Base-by-base conservation (phyloP, 2,888 invertebrate species). In the Hyppa rectilinea region DNA sequence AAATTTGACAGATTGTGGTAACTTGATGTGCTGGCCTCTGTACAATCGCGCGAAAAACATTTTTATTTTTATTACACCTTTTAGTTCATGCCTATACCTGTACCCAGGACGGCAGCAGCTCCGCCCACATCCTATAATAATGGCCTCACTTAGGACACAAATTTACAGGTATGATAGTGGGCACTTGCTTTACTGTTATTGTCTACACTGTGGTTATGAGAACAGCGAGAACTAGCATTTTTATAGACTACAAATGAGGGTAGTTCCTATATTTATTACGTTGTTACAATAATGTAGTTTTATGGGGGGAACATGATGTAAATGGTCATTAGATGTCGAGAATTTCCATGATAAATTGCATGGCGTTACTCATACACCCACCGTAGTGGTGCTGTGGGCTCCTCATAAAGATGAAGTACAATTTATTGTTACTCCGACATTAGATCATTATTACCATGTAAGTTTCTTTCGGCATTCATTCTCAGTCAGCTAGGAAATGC, bases 181-280 rank as follows among this genome's bases (percentile, higher is more conserved):
- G 43, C 66, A 58, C 65, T 74, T 78, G 75, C 80, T 83, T 78
- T 82, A 82, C 67, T 71, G 58, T 80, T 82, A 82, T 72, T 59
- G 70, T 68, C 71, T 56, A 14, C 26, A 36, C 75, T 55, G 58
- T 23, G 70, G 73, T 60, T 66, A 62, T 50, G 36, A 74, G 40
- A 59, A n/a, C 47, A 23, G 64, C 50, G 66, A 45, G 47, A 65
- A 55, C 47, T 58, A 29, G 34, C 31, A 36, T 26, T 64, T 82
- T 83, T 68, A 73, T 76, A 47, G 38, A 43, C 47, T 49, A 71
- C 65, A 76, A 76, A 59, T 60, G 49, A 34, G n/a, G 34, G 23
- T 45, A 31, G 23, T 67, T 80, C 40, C 26, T 65, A 29, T 67
- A 63, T 47, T 40, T 29, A 45, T 50, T 10, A 43, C 34, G 45